Evolutionary conservation across 1,140 invertebrate genomes (phyloP).

Genomic region (Drosophila elegans): DNA sequence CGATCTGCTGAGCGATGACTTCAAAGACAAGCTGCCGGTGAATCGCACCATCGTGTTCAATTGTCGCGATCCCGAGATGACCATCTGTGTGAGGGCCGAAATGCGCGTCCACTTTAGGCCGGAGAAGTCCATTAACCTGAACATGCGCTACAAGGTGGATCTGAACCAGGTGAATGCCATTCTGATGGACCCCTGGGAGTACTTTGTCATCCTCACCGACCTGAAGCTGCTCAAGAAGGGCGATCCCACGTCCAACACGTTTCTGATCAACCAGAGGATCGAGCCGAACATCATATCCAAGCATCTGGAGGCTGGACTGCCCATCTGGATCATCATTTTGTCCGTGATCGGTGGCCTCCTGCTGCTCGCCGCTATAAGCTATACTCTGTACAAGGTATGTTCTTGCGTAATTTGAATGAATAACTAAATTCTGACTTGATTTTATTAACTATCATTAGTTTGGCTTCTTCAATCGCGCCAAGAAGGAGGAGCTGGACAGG

Average conservation of each 20-base stretch:
- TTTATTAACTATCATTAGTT: conserved; percentile 23
- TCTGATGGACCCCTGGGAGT: conserved; percentile 80
- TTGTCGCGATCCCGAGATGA: conserved; percentile 73
- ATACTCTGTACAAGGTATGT: conserved; percentile 76
- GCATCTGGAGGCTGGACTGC: conserved; percentile 53
- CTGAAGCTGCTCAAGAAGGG: conserved; percentile 66
- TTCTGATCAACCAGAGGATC: conserved; percentile 60
- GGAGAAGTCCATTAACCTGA: conserved; percentile 69
- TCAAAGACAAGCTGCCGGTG: conserved; percentile 71
- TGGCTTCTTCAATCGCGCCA: conserved; percentile 80
- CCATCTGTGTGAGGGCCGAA: conserved; percentile 70
- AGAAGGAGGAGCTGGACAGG: conserved; percentile 76
- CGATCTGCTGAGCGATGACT: conserved; percentile 74
- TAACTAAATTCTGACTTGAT: not conserved
- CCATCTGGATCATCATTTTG: conserved; percentile 76
- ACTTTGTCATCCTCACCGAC: conserved; percentile 72
- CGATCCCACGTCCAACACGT: conserved; percentile 50
- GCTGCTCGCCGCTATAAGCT: conserved; percentile 63
- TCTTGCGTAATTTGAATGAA: not conserved
- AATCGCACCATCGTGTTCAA: conserved; percentile 84
- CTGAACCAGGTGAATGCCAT: conserved; percentile 78
- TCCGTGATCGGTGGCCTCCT: conserved; percentile 74
- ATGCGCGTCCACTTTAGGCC: conserved; percentile 74
- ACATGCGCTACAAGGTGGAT: conserved; percentile 74
- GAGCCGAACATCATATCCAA: conserved; percentile 81